These are phyloP conservation scores for Smutsia gigantea DNA, from an alignment of 2,797 vertebrate species.

Conservation along the genomic window DNA sequence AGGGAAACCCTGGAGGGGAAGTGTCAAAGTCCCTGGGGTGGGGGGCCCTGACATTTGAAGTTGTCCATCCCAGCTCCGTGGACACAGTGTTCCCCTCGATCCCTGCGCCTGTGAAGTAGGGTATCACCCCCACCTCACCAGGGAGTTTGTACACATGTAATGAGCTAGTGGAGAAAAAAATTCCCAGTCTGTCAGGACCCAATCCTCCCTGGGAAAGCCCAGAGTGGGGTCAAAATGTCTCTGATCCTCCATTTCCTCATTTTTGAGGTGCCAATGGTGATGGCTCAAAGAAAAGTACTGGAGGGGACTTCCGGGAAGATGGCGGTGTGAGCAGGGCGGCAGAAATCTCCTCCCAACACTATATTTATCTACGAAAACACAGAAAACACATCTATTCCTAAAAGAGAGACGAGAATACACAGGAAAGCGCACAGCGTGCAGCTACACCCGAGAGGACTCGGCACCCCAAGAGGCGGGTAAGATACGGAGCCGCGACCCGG, in stretches of 20 bases:
- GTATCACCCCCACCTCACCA: no score
- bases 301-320: no score
- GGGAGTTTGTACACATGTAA: no score
- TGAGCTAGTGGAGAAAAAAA: neutral
- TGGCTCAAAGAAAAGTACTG: neutral
- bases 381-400: no score
- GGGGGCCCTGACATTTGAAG: rapidly evolving
- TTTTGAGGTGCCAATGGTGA: neutral
- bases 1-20: neutral
- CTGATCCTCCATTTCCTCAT: neutral
- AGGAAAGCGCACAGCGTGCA: no score
- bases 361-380: no score
- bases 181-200: neutral
- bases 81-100: neutral
- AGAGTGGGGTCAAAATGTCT: neutral
- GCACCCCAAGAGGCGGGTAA: no score
- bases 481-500: no score
- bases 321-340: no score
- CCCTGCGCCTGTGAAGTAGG: neutral
- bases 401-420: no score
- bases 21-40: neutral
- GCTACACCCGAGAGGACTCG: no score
- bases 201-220: neutral
- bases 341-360: no score
- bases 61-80: neutral